A percentile compares a stretch with the other conserved stretches of the same genome.
Evolutionary conservation across 2,797 vertebrate species (phyloP).

Genomic region (Sebastes umbrosus): DNA sequence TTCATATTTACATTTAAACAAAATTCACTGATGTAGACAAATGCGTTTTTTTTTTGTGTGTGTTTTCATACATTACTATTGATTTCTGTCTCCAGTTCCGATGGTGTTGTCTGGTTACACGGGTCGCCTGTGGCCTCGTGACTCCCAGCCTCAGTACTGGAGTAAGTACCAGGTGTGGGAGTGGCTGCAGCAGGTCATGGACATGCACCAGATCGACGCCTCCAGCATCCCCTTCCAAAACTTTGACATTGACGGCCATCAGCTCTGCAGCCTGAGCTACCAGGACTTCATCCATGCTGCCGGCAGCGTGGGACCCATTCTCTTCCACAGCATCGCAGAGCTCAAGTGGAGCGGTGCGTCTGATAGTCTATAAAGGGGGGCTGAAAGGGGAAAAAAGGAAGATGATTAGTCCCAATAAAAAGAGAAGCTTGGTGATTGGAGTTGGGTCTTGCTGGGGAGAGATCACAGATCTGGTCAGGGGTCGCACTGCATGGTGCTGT

Average conservation of each 20-base stretch:
- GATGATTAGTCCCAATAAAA: constrained; percentile 43
- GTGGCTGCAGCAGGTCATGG: constrained; percentile 97
- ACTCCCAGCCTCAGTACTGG: constrained; percentile 95
- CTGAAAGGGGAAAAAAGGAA: not conserved
- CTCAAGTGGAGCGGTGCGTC: constrained; percentile 91
- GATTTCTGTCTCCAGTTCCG: constrained; percentile 58
- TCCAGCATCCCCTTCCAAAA: constrained; percentile 93
- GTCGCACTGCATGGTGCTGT: constrained; percentile 27
- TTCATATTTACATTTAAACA: constrained; percentile 5
- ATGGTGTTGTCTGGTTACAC: constrained; percentile 80
- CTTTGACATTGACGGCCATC: constrained; percentile 94
- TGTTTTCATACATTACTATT: not conserved
- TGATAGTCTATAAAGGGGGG: not conserved
- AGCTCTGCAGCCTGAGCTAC: constrained; percentile 91
- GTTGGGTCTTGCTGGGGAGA: constrained; percentile 30
- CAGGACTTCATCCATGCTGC: constrained; percentile 93
- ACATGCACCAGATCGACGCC: constrained; percentile 95
- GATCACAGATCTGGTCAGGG: constrained; percentile 38
- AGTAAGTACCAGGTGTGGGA: constrained; percentile 98
- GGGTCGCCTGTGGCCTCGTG: constrained; percentile 89
- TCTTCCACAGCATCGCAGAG: constrained; percentile 91
- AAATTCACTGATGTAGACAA: not conserved
- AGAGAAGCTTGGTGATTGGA: constrained; percentile 18
- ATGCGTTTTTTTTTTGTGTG: not conserved
- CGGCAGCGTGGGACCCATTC: constrained; percentile 89